Base-by-base conservation (phyloP, 1,140 invertebrate genomes). In the Melitaea cinxia region DNA sequence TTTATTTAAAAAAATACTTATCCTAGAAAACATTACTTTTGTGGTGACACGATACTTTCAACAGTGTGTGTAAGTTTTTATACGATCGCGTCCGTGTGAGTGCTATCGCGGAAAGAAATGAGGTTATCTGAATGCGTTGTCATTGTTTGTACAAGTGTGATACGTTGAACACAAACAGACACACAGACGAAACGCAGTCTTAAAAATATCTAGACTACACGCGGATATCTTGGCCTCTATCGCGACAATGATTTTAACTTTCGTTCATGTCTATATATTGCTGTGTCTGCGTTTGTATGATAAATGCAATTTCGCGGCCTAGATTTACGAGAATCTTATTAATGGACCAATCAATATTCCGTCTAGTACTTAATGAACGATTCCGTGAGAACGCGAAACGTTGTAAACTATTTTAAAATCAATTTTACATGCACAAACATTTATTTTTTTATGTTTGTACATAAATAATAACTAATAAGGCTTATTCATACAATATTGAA, bases 121-220 rank as follows among this genome's bases (percentile, higher is more conserved):
- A 88, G 87, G 87, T 88, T 89, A 89, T 89, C 87, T 88, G 78
- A 82, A 84, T 82, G 82, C 78, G 74, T 68, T 83, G 84, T 87
- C 85, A 86, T 82, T 88, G 87, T 85, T 75, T 80, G 70, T 73
- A 72, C 73, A 75, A 66, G 65, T 66, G 67, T 66, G 67, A 69
- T 54, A 67, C 68, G 61, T 67, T 69, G 65, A 54, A 63, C 19
- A 37, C 56, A 60, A 54, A 67, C 69, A 70, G 72, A 75, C 66
- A 67, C 72, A 61, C 73, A 26, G n/a, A 42, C n/a, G 26, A 7
- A 37, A 42, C 0, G 6, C 37, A 17, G 42, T 10, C 42, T 23
- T 57, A 45, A 57, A 57, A 57, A 57, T 57, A 57, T 57, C 23
- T 47, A 47, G 42, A 47, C 42, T 54, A 35, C 19, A 54, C 21